Evolutionary conservation across 2,113 vertebrate species (phyloP).

Genomic region (Typhlomys cinereus): DNA sequence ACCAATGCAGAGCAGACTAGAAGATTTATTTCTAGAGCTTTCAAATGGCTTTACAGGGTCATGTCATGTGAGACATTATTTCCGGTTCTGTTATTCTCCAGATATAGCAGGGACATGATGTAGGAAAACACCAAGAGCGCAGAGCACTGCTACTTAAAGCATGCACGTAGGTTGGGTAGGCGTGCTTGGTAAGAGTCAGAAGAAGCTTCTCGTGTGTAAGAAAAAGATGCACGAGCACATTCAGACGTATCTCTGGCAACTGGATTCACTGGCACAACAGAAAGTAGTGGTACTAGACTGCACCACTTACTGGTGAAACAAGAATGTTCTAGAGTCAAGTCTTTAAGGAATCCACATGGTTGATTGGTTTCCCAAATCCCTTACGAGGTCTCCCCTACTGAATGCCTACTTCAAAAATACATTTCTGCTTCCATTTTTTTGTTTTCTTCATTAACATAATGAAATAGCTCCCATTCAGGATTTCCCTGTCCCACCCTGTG

Average conservation of each 20-base stretch:
- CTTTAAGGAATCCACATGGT: conserved; percentile 67
- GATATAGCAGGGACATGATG: conserved; percentile 57
- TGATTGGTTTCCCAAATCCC: conserved; percentile 58
- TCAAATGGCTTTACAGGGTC: conserved; percentile 64
- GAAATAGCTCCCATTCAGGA: conserved; percentile 57
- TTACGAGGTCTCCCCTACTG: conserved; percentile 61
- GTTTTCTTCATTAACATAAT: conserved; percentile 71
- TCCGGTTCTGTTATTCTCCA: conserved; percentile 49
- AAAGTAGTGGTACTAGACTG: conserved; percentile 72
- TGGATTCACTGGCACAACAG: conserved; percentile 84
- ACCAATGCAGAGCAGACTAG: conserved; percentile 50
- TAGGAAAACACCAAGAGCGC: conserved; percentile 62
- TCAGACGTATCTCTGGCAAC: conserved; percentile 82
- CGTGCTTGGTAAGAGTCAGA: conserved; percentile 77
- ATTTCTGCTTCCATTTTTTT: conserved; percentile 64
- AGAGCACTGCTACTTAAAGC: conserved; percentile 73
- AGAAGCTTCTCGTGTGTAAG: conserved; percentile 71
- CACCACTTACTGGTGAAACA: conserved; percentile 73
- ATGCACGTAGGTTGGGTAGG: conserved; percentile 76
- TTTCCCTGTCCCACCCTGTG: neutral
- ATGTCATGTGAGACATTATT: conserved; percentile 55
- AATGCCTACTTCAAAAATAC: conserved; percentile 78
- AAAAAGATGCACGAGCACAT: conserved; percentile 74
- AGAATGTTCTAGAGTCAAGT: conserved; percentile 74
- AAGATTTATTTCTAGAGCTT: conserved; percentile 68